Base-by-base conservation (phyloP, 2,113 vertebrate genomes). In the Romanogobio albipinnatus region DNA sequence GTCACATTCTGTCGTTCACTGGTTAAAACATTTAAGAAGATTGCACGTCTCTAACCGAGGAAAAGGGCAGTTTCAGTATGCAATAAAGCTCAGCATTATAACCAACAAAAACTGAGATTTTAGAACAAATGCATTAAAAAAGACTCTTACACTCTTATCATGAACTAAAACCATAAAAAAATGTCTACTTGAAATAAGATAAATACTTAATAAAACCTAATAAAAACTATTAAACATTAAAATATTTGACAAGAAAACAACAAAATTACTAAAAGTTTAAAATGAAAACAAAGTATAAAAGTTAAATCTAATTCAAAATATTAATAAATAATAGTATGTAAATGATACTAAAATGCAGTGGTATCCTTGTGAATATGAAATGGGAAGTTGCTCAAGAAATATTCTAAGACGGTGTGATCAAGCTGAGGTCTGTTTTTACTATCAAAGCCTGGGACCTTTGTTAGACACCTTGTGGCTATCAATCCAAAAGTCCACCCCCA, bases 401-500 rank as follows among this genome's bases (percentile, higher is more conserved):
- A 56, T 49, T 77, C 73, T 11, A 24, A 73, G 64, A 62, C 29
- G 7, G 71, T 58, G 24, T 49, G 56, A 74, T 73, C 74, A 29
- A 29, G 29, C 29, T 29, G 68, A 77, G 64, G 39, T 56, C 56
- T 58, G 79, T 82, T 81, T 84, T 86, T 51, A 56, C 14, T 5
- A 51, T 77, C 29, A 70, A 53, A 86, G 76, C 53, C 56, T n/a
- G 66, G 73, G 66, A 45, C 11, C 14, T 81, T 84, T 68, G 56
- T 59, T 39, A 47, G 62, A 49, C 84, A 61, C 68, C n/a, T 33
- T 9, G 17, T 47, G 59, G 45, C 58, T 36, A 51, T 70, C 68
- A 36, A 79, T 85, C 56, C 43, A 68, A 59, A 53, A 61, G 56
- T 61, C 47, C 74, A 53, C 19, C 59, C 81, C 77, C 36, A 64